Base-by-base conservation (phyloP, 2,888 invertebrate genomes). In the Xestia xanthographa region DNA sequence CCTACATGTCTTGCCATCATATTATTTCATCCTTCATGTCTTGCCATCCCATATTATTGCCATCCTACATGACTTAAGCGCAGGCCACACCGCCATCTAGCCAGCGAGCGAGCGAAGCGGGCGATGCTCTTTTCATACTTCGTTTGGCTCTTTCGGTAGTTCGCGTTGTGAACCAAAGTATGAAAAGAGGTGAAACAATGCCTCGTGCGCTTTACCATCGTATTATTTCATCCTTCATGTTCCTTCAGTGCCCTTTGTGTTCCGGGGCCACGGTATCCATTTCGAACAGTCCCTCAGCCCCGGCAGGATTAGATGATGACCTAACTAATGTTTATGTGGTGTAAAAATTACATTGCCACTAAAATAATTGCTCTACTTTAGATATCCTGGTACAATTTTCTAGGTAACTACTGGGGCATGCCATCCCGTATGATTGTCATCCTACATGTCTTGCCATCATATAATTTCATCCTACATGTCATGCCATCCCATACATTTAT, bases 331-430 rank as follows among this genome's bases (percentile, higher is more conserved):
- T 56, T 65, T 38, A 20, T 29, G 45, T 45, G 17, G 48, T 53
- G 22, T 8, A 17, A 26, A 75, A 75, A 65, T 14, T 6, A 56
- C 4, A 56, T 66, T 45, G 34, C 20, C n/a, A 26, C 20, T 53
- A 20, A 68, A 68, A 58, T 65, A 43, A 43, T 67, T 45, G 41
- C 6, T 50, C 17, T 26, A 43, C 38, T 26, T 75, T 82, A 22
- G 0, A 56, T 29, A 56, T 63, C 41, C 34, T 43, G 53, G 69
- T 56, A 53, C 22, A 56, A 26, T 56, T 56, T 56, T 26, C 17
- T 56, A 29, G n/a, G 11, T 53, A n/a, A n/a, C 50, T 50, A 50
- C n/a, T 22, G 34, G 34, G 34, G 34, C 34, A 34, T 34, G 34
- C 26, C 26, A 56, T 56, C 14, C 2, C 5, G 34, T 34, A 14